Evolutionary conservation across 2,888 invertebrate species (phyloP).

Genomic region (Eupelmus urozonus): DNA sequence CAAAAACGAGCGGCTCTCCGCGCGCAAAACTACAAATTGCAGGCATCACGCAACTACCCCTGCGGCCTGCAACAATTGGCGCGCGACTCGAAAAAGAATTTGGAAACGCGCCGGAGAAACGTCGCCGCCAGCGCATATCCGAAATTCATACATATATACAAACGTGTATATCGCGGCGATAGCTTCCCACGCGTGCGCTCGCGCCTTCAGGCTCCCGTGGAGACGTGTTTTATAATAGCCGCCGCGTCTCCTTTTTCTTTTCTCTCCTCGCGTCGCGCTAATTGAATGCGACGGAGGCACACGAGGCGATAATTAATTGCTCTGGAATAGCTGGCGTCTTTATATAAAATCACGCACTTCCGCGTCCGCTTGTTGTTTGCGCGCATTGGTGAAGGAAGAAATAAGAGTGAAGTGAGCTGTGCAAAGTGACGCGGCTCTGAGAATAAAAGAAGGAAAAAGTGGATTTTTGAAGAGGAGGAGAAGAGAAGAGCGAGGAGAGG

Average conservation of each 20-base stretch:
- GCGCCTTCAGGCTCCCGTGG: not conserved
- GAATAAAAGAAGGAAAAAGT: conserved; percentile 51
- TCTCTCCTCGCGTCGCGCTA: conserved; percentile 38
- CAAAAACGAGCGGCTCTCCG: too few relatives aligned
- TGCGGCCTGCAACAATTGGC: not conserved
- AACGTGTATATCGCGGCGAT: too few relatives aligned
- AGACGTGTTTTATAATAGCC: conserved; percentile 35
- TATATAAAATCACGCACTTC: conserved; percentile 45
- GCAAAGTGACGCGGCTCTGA: too few relatives aligned
- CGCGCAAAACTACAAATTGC: not conserved
- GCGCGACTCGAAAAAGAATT: not conserved
- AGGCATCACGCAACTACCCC: not conserved
- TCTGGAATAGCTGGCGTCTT: conserved; percentile 39
- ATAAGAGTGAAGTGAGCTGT: conserved; percentile 11
- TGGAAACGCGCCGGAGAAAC: not conserved
- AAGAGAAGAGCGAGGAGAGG: not conserved
- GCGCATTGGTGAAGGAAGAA: conserved; percentile 11
- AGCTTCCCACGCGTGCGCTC: conserved; percentile 43
- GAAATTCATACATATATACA: too few relatives aligned
- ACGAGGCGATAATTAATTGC: conserved; percentile 59
- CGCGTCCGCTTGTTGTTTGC: not conserved
- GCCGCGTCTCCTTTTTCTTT: not conserved
- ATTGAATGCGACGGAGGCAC: conserved; percentile 52
- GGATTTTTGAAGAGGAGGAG: conserved; percentile 41
- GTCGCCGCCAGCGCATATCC: not conserved